These are phyloP conservation scores for Oryctes rhinoceros DNA, from an alignment of 1,140 invertebrate genomes.

Conservation along the genomic window DNA sequence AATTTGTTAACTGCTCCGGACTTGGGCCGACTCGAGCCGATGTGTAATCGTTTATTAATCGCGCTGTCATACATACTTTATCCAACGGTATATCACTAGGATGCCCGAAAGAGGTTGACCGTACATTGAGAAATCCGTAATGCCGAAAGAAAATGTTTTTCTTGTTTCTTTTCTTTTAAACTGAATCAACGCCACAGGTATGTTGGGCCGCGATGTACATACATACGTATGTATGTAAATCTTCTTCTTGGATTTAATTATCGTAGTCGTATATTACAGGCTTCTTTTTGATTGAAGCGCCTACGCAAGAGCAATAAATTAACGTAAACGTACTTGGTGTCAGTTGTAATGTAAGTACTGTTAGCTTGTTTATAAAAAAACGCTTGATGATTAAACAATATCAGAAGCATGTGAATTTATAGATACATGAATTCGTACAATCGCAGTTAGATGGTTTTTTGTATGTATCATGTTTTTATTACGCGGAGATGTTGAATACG, in stretches of 20 bases:
- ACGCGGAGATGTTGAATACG: no score
- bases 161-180: constrained; percentile 8
- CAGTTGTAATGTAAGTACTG: constrained; percentile 9
- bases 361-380: not conserved
- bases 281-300: constrained; percentile 18
- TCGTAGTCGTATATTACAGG: not conserved
- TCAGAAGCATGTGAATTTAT: constrained; percentile 4
- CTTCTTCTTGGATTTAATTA: constrained; percentile 3
- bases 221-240: not conserved
- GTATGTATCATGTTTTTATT: no score
- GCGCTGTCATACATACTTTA: constrained; percentile 29
- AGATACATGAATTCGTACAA: not conserved
- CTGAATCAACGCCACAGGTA: constrained; percentile 5
- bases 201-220: not conserved
- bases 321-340: not conserved
- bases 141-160: constrained; percentile 19
- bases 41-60: constrained; percentile 34
- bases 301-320: constrained; percentile 18
- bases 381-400: not conserved
- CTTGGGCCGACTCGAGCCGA: not conserved
- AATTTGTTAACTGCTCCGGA: constrained; percentile 32
- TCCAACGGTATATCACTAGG: constrained; percentile 10
- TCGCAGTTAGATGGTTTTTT: no score
- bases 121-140: constrained; percentile 25
- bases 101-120: not conserved